These are phyloP conservation scores for Diadumene lineata DNA, from an alignment of 92 coral and sea anemone genomes.

Conservation along the genomic window DNA sequence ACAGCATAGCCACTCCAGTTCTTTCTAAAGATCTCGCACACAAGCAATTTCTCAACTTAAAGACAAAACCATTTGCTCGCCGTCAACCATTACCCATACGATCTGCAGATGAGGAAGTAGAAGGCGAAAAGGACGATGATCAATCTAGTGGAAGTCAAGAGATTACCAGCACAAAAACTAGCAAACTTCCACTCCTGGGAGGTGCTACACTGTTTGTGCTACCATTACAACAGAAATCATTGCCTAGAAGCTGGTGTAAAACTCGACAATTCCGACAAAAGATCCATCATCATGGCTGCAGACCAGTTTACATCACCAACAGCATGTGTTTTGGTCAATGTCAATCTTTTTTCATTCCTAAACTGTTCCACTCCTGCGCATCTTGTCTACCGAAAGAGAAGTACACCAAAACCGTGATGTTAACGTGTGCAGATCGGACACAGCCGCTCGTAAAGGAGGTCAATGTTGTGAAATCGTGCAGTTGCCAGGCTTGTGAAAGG, in stretches of 20 bases:
- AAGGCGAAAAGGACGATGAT: too few species aligned
- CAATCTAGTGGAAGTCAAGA: too few species aligned
- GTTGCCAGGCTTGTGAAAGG: slow-evolving; percentile 49
- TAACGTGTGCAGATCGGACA: slow-evolving; percentile 55
- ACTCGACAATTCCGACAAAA: slow-evolving; percentile 41
- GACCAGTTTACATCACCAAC: slow-evolving; percentile 39
- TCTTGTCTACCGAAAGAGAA: slow-evolving; percentile 43
- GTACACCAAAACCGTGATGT: slow-evolving; percentile 33
- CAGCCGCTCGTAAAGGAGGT: slow-evolving; percentile 55
- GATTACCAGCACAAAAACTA: neutral
- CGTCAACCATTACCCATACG: neutral
- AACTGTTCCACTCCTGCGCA: slow-evolving; percentile 57
- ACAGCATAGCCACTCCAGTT: neutral
- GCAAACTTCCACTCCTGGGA: slow-evolving; percentile 29
- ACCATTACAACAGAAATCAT: slow-evolving; percentile 18
- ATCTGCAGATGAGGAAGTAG: neutral
- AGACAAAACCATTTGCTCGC: neutral
- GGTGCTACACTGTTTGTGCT: slow-evolving; percentile 32
- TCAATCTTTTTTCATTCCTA: slow-evolving; percentile 66
- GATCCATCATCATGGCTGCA: slow-evolving; percentile 68
- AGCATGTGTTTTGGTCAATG: slow-evolving; percentile 80
- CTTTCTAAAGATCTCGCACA: slow-evolving; percentile 11
- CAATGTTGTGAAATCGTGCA: slow-evolving; percentile 51
- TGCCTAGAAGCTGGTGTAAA: slow-evolving; percentile 52
- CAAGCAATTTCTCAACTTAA: neutral